phyloP scores from a whole-genome alignment of 2,888 invertebrate species.

The Mimumesa dahlbomi region DNA sequence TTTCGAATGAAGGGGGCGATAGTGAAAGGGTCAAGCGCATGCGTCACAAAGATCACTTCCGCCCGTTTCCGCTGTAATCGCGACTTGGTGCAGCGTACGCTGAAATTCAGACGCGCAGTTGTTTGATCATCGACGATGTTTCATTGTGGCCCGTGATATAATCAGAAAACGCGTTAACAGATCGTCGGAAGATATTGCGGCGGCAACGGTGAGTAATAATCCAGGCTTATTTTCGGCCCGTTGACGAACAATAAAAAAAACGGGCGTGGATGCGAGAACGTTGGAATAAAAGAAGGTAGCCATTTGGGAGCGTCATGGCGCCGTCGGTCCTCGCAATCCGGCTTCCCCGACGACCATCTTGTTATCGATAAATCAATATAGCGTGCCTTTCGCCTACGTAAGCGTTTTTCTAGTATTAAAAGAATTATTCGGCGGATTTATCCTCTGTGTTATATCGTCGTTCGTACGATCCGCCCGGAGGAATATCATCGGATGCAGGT shows the following conservation, averaged over 20 bases:
- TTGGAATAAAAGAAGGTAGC: conserved; percentile 50
- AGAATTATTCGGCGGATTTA: conserved; percentile 33
- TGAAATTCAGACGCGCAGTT: conserved; percentile 44
- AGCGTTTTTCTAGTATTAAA: conserved; percentile 37
- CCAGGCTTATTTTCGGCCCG: conserved; percentile 34
- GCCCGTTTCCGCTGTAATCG: conserved; percentile 53
- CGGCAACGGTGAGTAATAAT: conserved; percentile 56
- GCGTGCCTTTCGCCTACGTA: conserved; percentile 53
- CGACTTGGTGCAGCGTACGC: conserved; percentile 41
- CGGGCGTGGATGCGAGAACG: conserved; percentile 47
- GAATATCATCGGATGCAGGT: conserved; percentile 47
- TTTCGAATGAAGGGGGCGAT: not conserved
- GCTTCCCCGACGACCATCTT: conserved; percentile 72
- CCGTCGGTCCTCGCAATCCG: conserved; percentile 64
- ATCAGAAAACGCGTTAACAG: conserved; percentile 53
- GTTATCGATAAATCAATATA: conserved; percentile 73
- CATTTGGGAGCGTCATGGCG: conserved; percentile 68
- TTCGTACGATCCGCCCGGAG: conserved; percentile 28
- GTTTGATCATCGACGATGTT: conserved; percentile 56
- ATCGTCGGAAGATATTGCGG: conserved; percentile 54
- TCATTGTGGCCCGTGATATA: conserved; percentile 49
- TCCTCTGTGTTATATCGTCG: conserved; percentile 33
- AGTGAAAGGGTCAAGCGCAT: conserved; percentile 10
- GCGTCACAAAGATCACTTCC: conserved; percentile 4
- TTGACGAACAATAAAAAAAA: conserved; percentile 7